A percentile compares a stretch with the other conserved stretches of the same genome.
phyloP scores from a whole-genome alignment of 2,888 invertebrate species.

The Cancer borealis region DNA sequence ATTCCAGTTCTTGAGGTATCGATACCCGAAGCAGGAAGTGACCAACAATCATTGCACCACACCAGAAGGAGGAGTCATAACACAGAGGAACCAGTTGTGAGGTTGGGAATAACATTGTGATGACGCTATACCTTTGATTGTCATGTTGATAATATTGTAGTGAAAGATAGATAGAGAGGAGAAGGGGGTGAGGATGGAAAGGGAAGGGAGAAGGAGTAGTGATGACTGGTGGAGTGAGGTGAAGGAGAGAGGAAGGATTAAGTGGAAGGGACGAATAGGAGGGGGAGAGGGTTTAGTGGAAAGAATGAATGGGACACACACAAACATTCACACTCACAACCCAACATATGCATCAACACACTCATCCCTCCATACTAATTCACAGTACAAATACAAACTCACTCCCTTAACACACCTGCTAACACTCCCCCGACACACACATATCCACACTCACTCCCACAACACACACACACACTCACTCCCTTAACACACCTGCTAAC shows the following conservation, averaged over 20 bases:
- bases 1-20: conserved; percentile 20
- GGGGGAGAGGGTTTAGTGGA: not conserved
- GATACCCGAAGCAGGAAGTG: not conserved
- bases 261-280: not conserved
- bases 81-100: not conserved
- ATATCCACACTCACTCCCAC: no score
- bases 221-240: no score
- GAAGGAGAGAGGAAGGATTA: not conserved
- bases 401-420: no score
- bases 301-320: no score
- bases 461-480: no score
- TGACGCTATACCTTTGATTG: conserved; percentile 23
- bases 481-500: no score
- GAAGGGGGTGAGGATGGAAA: not conserved
- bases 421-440: no score
- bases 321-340: no score
- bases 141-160: conserved; percentile 8
- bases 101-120: not conserved
- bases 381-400: no score
- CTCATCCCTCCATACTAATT: no score
- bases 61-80: conserved; percentile 9
- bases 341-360: no score
- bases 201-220: not conserved
- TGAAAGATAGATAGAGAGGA: conserved; percentile 21
- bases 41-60: not conserved